Evolutionary conservation across 1,140 invertebrate genomes (phyloP).

Genomic region (Sinonovacula constricta): DNA sequence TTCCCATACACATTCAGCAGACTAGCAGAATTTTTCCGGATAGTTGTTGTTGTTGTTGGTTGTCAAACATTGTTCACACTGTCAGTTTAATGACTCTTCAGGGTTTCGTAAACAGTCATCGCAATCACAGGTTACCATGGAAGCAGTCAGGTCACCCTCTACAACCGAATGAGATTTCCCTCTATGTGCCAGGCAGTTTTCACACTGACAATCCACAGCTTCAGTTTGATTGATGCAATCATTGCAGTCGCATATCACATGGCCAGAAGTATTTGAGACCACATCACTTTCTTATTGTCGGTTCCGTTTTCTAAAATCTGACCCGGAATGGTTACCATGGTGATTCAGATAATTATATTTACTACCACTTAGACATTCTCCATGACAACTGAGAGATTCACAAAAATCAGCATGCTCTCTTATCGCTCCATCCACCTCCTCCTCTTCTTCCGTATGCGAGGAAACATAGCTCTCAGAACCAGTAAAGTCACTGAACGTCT

Average conservation of each 20-base stretch:
- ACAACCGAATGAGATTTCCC: not conserved
- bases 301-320: not conserved
- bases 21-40: not conserved
- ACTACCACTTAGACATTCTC: not conserved
- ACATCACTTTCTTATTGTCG: not conserved
- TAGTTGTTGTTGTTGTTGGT: not conserved
- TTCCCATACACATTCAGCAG: slow-evolving; percentile 1
- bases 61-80: slow-evolving; percentile 31
- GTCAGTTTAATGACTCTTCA: slow-evolving; percentile 21
- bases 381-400: not conserved
- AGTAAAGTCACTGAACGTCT: not conserved
- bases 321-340: not conserved
- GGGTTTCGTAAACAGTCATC: slow-evolving; percentile 30
- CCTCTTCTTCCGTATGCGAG: not conserved
- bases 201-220: slow-evolving; percentile 19
- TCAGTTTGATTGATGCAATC: slow-evolving; percentile 36
- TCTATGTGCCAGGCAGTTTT: slow-evolving; percentile 24
- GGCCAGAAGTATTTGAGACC: not conserved
- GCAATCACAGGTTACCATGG: slow-evolving; percentile 26
- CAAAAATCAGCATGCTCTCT: not conserved
- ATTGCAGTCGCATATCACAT: slow-evolving; percentile 42
- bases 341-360: not conserved
- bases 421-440: slow-evolving; percentile 1
- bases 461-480: too few relatives aligned
- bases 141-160: not conserved